These are phyloP conservation scores for Bibio marci DNA, from an alignment of 2,888 invertebrate genomes.

Conservation along the genomic window DNA sequence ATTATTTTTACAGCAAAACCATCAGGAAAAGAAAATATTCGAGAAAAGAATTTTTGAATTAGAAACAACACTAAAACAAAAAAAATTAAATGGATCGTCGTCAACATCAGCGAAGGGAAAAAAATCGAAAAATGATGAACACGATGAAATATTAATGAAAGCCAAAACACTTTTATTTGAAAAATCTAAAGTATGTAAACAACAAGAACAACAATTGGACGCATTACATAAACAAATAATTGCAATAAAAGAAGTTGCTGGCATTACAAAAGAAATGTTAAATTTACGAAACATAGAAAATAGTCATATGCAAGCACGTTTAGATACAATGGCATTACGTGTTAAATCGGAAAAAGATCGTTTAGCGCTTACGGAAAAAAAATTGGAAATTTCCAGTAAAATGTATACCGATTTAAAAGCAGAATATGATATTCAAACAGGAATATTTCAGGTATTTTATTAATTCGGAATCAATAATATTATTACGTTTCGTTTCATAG, in stretches of 20 bases:
- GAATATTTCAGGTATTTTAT: conserved; percentile 41
- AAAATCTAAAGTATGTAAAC: conserved; percentile 57
- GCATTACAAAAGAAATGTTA: conserved; percentile 62
- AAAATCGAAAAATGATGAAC: conserved; percentile 19
- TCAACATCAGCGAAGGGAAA: no score
- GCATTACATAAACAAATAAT: conserved; percentile 53
- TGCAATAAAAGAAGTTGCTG: conserved; percentile 65
- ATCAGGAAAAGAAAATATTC: conserved; percentile 19
- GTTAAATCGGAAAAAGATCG: conserved; percentile 56
- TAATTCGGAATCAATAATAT: not conserved
- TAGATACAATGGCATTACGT: conserved; percentile 49
- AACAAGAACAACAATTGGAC: conserved; percentile 61
- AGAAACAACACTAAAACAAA: conserved; percentile 13
- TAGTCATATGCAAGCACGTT: conserved; percentile 53
- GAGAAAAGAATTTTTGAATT: conserved; percentile 26
- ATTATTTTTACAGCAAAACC: no score
- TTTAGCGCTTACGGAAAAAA: conserved; percentile 46
- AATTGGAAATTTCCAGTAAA: conserved; percentile 50
- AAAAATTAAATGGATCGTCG: no score
- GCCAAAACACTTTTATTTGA: conserved; percentile 56
- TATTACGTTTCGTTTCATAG: no score
- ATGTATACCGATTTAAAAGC: conserved; percentile 58
- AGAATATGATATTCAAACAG: conserved; percentile 62
- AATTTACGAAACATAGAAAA: conserved; percentile 64
- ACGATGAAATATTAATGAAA: conserved; percentile 36